Evolutionary conservation across 2,888 invertebrate species (phyloP), one percentile per base, ranked within the genome.

Genomic region (Charanyca ferruginea): DNA sequence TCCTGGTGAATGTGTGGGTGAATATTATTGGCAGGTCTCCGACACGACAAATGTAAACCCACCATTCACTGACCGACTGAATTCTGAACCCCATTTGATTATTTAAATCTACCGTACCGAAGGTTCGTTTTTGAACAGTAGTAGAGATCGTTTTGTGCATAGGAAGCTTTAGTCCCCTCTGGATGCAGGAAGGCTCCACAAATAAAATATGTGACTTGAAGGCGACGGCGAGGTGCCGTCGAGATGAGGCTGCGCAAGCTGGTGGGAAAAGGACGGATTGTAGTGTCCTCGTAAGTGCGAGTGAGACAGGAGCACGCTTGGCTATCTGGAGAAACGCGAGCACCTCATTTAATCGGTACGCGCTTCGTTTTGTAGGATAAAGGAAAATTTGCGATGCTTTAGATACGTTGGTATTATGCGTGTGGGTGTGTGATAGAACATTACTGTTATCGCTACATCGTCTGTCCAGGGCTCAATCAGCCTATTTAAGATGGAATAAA

Each of bases 181-280:
- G 91, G 93, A 93, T 95, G 92, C 92, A 94, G 94, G 94, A 93
- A 95, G 93, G 93, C 91, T 94, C 89, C 89, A 94, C 95, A 94
- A 95, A 95, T 95, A 95, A 95, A 95, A 95, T 94, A 95, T 95
- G 94, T 95, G 95, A 95, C 94, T 94, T 87, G 92, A 91, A 93
- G 94, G 94, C 95, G 93, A 94, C 94, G 92, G 90, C 90, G 93
- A 93, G 94, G 94, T 94, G 94, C 92, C 91, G 89, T 90, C 89
- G 89, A 92, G 93, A 93, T 93, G 94, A 93, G 93, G 92, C 92
- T 93, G 92, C 90, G 91, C 92, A 90, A 88, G 88, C 88, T 89
- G 80, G 91, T 63, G 79, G 68, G 85, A 93, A 74, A 75, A 91
- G 88, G 92, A 94, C 51, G 70, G 79, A 62, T 58, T 54, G 51